phyloP scores from a whole-genome alignment of 2,888 invertebrate species.

The Cantharis flavilabris region DNA sequence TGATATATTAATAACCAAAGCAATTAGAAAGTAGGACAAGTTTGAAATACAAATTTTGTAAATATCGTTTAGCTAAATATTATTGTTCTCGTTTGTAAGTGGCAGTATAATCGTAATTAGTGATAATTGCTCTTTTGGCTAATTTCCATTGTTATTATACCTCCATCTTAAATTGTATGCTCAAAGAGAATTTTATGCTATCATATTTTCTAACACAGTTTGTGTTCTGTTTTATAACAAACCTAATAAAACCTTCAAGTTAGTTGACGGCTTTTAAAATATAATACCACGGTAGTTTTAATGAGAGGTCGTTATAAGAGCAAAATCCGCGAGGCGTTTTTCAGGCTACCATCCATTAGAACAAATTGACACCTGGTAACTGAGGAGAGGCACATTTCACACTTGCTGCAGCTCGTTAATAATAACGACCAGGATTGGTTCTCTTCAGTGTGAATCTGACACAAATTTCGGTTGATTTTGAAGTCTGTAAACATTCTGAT shows the following conservation, averaged over 20 bases:
- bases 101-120: neutral
- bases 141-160: slow-evolving; percentile 19
- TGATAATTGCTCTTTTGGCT: slow-evolving; percentile 12
- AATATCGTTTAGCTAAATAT: neutral
- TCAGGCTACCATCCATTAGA: slow-evolving; percentile 56
- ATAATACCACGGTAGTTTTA: slow-evolving; percentile 45
- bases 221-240: slow-evolving; percentile 32
- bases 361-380: slow-evolving; percentile 58
- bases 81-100: neutral
- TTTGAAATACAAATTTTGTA: neutral
- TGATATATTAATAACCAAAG: neutral
- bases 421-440: slow-evolving; percentile 51
- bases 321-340: slow-evolving; percentile 44
- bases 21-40: neutral
- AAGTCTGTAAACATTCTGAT: neutral
- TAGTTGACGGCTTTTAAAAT: slow-evolving; percentile 42
- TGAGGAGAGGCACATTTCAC: slow-evolving; percentile 43
- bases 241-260: slow-evolving; percentile 34
- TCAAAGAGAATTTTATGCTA: slow-evolving; percentile 17
- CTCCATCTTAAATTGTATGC: slow-evolving; percentile 14
- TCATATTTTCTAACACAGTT: slow-evolving; percentile 26
- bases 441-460: slow-evolving; percentile 35
- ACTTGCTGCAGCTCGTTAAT: slow-evolving; percentile 51
- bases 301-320: slow-evolving; percentile 47
- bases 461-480: slow-evolving; percentile 14